Conservation (phyloP, 2,113 vertebrate species). For the Myrmophylax atrothorax region DNA sequence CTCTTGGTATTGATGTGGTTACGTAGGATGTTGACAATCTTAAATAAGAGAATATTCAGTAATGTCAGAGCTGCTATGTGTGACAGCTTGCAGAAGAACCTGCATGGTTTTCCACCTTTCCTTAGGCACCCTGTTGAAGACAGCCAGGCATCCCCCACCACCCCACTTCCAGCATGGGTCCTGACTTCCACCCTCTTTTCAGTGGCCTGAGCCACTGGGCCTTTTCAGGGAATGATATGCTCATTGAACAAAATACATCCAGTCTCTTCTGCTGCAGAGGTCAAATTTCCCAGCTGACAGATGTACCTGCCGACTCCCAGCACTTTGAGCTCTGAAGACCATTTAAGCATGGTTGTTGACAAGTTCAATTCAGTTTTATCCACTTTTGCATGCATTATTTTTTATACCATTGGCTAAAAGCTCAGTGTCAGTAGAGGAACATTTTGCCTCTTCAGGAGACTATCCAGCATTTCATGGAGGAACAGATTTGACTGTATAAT, state of each 20-base stretch:
- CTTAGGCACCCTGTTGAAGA: background rate
- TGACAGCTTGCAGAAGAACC: background rate
- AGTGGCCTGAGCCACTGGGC: fast-evolving
- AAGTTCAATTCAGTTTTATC: background rate
- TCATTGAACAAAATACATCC: background rate
- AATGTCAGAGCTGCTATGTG: background rate
- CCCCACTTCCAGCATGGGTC: background rate
- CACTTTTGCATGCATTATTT: background rate
- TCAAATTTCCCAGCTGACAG: background rate
- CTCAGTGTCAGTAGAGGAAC: background rate
- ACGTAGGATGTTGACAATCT: background rate
- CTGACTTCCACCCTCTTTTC: background rate
- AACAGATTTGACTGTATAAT: background rate
- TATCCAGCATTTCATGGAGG: background rate
- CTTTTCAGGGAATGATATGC: background rate
- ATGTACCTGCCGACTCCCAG: background rate
- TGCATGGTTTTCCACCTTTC: fast-evolving
- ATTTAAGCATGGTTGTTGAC: background rate
- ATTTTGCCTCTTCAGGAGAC: background rate
- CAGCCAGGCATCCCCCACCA: background rate
- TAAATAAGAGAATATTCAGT: background rate
- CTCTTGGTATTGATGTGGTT: background rate
- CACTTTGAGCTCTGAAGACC: background rate
- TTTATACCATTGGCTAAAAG: background rate
- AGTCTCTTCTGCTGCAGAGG: background rate